A percentile compares a stretch with the other conserved stretches of the same genome.
Evolutionary conservation across 2,113 vertebrate species (phyloP).

Genomic region (Rhabdomys dilectus): DNA sequence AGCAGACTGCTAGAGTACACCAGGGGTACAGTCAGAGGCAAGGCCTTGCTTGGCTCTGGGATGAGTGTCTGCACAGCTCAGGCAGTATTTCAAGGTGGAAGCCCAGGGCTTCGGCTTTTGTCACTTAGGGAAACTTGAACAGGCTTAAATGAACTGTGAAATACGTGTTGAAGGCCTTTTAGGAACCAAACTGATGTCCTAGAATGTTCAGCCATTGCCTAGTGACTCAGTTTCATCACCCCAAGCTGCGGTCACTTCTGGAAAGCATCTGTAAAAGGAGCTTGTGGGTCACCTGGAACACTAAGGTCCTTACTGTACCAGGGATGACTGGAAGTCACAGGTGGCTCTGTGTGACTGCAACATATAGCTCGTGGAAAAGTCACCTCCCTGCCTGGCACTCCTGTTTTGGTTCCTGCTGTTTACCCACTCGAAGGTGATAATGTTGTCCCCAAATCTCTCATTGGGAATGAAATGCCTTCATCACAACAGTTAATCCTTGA

Average conservation of each 20-base stretch:
- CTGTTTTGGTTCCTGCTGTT: not conserved
- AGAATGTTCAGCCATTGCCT: not conserved
- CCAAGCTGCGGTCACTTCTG: not conserved
- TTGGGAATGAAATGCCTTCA: not conserved
- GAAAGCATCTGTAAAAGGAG: slow-evolving; percentile 7
- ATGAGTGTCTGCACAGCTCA: not conserved
- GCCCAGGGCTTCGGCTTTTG: not conserved
- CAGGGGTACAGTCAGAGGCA: not conserved
- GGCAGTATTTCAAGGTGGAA: not conserved
- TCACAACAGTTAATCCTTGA: not conserved
- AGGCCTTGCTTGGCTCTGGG: not conserved
- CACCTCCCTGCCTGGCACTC: not conserved
- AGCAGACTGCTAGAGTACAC: not conserved
- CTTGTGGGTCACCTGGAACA: not conserved
- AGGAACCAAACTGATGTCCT: slow-evolving; percentile 31
- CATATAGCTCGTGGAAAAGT: not conserved
- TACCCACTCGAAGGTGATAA: not conserved
- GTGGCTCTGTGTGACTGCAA: not conserved
- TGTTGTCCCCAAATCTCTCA: not conserved
- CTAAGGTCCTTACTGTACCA: not conserved
- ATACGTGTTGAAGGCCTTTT: slow-evolving; percentile 49
- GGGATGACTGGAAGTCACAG: not conserved
- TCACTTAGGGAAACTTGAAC: not conserved
- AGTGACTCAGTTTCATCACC: not conserved
- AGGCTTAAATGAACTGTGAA: not conserved